These are phyloP conservation scores for Crotophaga sulcirostris DNA, from an alignment of 2,113 vertebrate genomes.

Conservation along the genomic window DNA sequence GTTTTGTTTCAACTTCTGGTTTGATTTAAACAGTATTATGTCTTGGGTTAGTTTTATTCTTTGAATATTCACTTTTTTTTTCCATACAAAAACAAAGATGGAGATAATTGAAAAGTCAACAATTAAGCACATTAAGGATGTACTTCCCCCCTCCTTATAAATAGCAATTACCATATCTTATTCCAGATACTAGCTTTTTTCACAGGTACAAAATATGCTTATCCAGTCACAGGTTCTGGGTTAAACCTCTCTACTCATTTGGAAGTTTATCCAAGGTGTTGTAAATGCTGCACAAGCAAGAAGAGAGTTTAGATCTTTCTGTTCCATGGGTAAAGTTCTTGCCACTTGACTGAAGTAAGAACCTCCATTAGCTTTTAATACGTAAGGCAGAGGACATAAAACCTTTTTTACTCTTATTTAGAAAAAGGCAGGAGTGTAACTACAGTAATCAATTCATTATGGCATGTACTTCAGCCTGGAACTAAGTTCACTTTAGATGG, in stretches of 20 bases:
- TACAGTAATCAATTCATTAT: neutral
- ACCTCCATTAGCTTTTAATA: constrained; percentile 54
- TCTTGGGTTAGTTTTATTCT: neutral
- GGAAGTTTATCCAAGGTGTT: neutral
- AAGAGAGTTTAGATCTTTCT: constrained; percentile 3
- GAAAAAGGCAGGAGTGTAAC: neutral
- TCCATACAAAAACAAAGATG: neutral
- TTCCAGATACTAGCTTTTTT: neutral
- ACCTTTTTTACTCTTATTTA: neutral
- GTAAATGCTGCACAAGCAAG: neutral
- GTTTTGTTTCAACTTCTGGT: neutral
- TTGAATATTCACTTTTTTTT: neutral
- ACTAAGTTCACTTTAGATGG: neutral
- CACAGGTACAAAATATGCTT: neutral
- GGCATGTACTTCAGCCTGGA: neutral
- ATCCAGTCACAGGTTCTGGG: neutral
- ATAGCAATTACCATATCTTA: neutral
- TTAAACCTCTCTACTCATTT: neutral
- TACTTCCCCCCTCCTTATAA: neutral
- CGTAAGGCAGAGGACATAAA: neutral
- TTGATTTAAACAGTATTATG: neutral
- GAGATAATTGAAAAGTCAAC: neutral
- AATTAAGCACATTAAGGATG: neutral
- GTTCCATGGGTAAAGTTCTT: neutral
- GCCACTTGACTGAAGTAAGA: neutral